Evolutionary conservation across 2,113 vertebrate species (phyloP), one percentile per base, ranked within the genome.

Genomic region (Pedionomus torquatus): DNA sequence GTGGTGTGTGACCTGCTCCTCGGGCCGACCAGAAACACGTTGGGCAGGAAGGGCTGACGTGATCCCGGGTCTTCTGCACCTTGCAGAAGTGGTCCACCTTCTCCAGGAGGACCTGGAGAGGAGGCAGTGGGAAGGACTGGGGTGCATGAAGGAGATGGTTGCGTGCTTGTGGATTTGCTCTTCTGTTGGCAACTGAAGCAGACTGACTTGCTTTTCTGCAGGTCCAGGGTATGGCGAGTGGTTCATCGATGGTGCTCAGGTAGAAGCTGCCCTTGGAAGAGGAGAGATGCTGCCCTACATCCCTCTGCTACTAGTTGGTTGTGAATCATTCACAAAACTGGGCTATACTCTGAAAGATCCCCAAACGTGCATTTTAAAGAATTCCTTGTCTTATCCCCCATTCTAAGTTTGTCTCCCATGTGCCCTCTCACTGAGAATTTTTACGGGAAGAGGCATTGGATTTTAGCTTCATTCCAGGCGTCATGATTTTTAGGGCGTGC

Each of bases 121-220:
- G 54, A 49, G 66, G 24, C 37, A 4, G 0, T 0, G 51, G 7
- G 55, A 13, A 37, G 33, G 25, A 5, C 39, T 43, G 0, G 0
- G 37, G 21, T 3, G 0, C 0, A 24, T 23, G 4, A 7, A 52
- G 76, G 41, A 57, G 69, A 8, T 14, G 48, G 4, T 17, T 75
- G 10, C 44, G n/a, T 13, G n/a, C 65, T 43, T 2, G 1, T 25
- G 39, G 51, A 11, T 60, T 81, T 75, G 41, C 49, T 87, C 25
- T 74, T 0, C n/a, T 26, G 0, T 6, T 70, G 2, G 3, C 63
- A 13, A 0, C 7, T 44, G 24, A 75, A 81, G 70, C 9, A 31
- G 51, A 2, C 12, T 3, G 68, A 37, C 31, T 55, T n/a, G 75
- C 13, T 74, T 61, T 71, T 35, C 58, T 74, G 3, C 46, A 71